Base-by-base conservation (phyloP, 2,113 vertebrate genomes). In the Himantopus leucocephalus region DNA sequence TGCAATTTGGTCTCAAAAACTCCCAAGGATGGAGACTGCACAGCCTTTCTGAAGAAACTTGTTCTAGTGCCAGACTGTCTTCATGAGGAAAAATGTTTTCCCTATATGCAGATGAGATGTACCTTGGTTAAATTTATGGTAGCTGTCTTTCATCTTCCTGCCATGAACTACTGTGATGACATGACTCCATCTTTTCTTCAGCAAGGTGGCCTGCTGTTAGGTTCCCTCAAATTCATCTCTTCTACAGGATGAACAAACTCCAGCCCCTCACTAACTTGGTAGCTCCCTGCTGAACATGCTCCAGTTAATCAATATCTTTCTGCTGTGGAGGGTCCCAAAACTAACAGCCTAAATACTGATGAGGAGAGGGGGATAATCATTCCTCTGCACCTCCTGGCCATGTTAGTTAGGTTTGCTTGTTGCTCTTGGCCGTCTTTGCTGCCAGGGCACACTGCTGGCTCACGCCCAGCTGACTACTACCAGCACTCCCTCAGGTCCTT, bases 191-290 rank as follows among this genome's bases (percentile, higher is more conserved):
- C 68, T 74, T 77, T 70, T 59, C 14, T 63, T 39, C 47, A 72
- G 41, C 23, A 62, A 39, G 43, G 7, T 43, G 24, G 48, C 10
- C 27, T 59, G 27, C 11, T 23, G 9, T 35, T 11, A 67, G 5
- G 5, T 56, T 85, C 11, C 52, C 34, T 56, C 52, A 66, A 56
- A 66, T 45, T 30, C 15, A 19, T 5, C 22, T 56, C 5, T 39
- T 50, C 24, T 88, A 10, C 16, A 64, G 21, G 10, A 0, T 72
- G 59, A 85, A 48, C 20, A 39, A 39, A 14, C 26, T 74, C 12
- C 19, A 64, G 3, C 6, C 6, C 2, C 0, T 10, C 10, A 15
- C 37, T 29, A 55, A 13, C 5, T 26, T 20, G 21, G 14, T 30
- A 43, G 7, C 15, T 43, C 3, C 17, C 14, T 64, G 22, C 8